phyloP scores from a whole-genome alignment of 1,140 invertebrate species.

The Andrena cerasifolii region DNA sequence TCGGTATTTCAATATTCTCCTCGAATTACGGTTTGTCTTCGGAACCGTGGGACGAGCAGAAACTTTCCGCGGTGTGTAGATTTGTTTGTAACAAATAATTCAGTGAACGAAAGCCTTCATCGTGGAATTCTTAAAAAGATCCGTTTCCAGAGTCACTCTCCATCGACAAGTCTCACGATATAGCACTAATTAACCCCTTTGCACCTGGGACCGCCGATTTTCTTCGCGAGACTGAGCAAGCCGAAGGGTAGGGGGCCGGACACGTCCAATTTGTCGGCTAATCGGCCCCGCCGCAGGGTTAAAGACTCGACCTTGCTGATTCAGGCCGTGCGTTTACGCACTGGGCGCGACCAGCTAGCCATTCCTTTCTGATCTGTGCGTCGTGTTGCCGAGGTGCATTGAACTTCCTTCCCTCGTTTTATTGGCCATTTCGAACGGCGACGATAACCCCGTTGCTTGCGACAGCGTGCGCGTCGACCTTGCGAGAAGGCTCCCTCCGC shows the following conservation, averaged over 20 bases:
- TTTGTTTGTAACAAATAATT: not conserved
- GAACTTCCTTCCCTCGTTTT: conserved; percentile 38
- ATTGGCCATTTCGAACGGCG: conserved; percentile 41
- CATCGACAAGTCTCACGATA: not conserved
- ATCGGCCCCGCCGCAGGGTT: conserved; percentile 57
- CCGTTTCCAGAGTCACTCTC: not conserved
- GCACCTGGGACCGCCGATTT: conserved; percentile 19
- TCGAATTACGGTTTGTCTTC: not conserved
- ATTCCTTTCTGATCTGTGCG: conserved; percentile 75
- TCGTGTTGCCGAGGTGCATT: conserved; percentile 22
- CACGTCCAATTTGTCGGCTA: conserved; percentile 65
- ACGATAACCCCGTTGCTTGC: conserved; percentile 10
- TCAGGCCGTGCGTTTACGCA: conserved; percentile 57
- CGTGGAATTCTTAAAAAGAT: no score
- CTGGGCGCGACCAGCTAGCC: conserved; percentile 64
- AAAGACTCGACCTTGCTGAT: conserved; percentile 60
- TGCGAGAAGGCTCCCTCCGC: not conserved
- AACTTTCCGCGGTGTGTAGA: not conserved
- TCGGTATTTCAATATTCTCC: not conserved
- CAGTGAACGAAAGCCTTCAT: not conserved
- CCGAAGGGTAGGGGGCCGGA: not conserved
- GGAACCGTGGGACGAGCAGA: not conserved
- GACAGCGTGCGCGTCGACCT: conserved; percentile 29
- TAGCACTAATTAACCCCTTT: conserved; percentile 24
- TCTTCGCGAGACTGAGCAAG: not conserved